Evolutionary conservation across 2,888 invertebrate genomes (phyloP), one percentile per base, ranked within the genome.

Genomic region (Serripes groenlandicus): DNA sequence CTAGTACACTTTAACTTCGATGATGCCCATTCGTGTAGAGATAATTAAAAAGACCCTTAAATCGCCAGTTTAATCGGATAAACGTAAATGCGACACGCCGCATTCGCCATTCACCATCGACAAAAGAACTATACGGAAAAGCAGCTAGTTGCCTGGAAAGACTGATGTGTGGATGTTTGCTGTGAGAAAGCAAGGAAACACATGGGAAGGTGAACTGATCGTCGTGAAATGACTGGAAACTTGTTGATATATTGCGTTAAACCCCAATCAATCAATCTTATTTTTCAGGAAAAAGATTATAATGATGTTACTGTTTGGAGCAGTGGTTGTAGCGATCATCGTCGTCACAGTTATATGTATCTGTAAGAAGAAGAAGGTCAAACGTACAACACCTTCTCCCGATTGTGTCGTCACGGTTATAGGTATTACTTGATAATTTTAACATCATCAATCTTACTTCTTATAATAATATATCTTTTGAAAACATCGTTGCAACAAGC

Each of bases 361-460:
- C 66, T 66, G 66, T 28, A 66, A 66, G 66, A 66, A 66, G 42
- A 64, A 64, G 35, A 66, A 66, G 42, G 42, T 42, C 42, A 42
- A 37, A 66, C 66, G 66, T 28, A 66, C 66, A 37, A 21, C 11
- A 28, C 66, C 66, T 3, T 62, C 62, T 21, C n/a, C n/a, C 4
- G 62, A 21, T 21, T 3, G 30, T 18, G 34, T 34, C 21, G 34
- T 34, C 7, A 4, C 11, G 3, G 32, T n/a, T n/a, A n/a, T n/a
- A n/a, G n/a, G n/a, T n/a, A n/a, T n/a, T n/a, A n/a, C n/a, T 11
- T 11, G 42, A 18, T 42, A 42, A 42, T 42, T 42, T 9, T 42
- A 15, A 42, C 42, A 18, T 18, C 9, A 18, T 42, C 18, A 42
- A 15, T 42, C 42, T 42, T 18, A 42, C 42, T 42, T 42, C 7